Base-by-base conservation (phyloP, 2,888 invertebrate species). In the Thymelicus sylvestris region DNA sequence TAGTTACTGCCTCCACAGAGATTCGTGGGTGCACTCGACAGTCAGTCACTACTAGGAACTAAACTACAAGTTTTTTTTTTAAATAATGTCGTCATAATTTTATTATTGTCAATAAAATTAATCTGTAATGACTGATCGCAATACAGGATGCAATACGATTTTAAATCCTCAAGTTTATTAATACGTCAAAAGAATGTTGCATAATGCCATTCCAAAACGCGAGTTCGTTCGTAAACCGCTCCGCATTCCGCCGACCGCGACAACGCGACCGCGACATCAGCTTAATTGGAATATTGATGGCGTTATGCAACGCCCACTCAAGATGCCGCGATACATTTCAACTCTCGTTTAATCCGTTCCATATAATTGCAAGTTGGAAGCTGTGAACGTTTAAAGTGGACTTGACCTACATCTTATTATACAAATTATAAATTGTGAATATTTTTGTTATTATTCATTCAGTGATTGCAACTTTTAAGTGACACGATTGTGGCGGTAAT, bases 271-370 rank as follows among this genome's bases (percentile, higher is more conserved):
- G 59, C 19, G 19, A 19, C 19, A 19, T 19, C 19, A 2, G n/a
- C 31, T 39, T 59, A 39, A 59, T 39, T 19, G n/a, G 39, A 57
- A 57, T 59, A 59, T 38, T 39, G 57, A 57, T 57, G 57, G 57
- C 57, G 31, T 57, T 38, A 59, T 59, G 59, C 59, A 38, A 38
- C 59, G 6, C 24, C 39, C 6, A 39, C 55, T 59, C 59, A 12
- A 31, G 39, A 39, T 39, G 59, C 59, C 59, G 59, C 59, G 59
- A 59, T 59, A 59, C n/a, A 59, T 59, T 59, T 59, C 39, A 59
- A 7, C 13, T 38, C 38, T 38, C 59, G 39, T 38, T 59, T 59
- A 59, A 59, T 38, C 31, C 55, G 59, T 39, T 31, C 31, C 59
- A 38, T 6, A 38, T 59, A 59, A 59, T 59, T 59, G 59, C 38